Percentiles rank a stretch among this genome's conserved stretches.
Evolutionary conservation across 2,113 vertebrate genomes (phyloP).

Genomic region (Brachionichthys hirsutus): DNA sequence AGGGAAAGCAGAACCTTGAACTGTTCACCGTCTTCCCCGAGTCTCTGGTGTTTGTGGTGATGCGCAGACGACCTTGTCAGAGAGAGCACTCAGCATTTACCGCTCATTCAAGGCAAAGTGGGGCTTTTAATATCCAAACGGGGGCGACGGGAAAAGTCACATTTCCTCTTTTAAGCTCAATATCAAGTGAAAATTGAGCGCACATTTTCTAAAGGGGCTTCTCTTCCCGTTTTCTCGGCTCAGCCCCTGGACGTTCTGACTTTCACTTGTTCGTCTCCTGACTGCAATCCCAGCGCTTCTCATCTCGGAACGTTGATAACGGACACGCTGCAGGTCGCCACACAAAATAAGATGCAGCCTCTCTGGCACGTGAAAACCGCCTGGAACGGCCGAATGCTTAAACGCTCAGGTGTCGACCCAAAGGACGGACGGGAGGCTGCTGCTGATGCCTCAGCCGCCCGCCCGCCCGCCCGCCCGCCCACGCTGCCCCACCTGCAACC

Average conservation of each 20-base stretch:
- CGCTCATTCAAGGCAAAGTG: constrained; percentile 11
- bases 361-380: constrained; percentile 7
- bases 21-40: background rate
- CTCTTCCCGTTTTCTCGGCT: constrained; percentile 13
- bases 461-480: constrained; percentile 12
- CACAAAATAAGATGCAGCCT: constrained; percentile 1
- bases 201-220: background rate
- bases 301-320: constrained; percentile 4
- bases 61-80: constrained; percentile 7
- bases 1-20: constrained; percentile 12
- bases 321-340: background rate
- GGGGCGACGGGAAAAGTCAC: constrained; percentile 47
- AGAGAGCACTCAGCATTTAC: background rate
- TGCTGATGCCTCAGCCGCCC: background rate
- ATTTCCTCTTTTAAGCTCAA: constrained; percentile 22
- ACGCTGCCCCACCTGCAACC: constrained; percentile 15
- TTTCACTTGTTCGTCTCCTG: constrained; percentile 9
- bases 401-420: background rate
- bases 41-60: constrained; percentile 21
- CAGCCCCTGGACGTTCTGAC: constrained; percentile 29
- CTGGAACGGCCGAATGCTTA: background rate
- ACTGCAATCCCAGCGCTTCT: background rate
- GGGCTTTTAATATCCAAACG: constrained; percentile 30
- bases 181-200: constrained; percentile 31
- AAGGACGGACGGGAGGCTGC: constrained; percentile 2